Conservation (phyloP, 2,888 invertebrate genomes). For the Tipula helvola region DNA sequence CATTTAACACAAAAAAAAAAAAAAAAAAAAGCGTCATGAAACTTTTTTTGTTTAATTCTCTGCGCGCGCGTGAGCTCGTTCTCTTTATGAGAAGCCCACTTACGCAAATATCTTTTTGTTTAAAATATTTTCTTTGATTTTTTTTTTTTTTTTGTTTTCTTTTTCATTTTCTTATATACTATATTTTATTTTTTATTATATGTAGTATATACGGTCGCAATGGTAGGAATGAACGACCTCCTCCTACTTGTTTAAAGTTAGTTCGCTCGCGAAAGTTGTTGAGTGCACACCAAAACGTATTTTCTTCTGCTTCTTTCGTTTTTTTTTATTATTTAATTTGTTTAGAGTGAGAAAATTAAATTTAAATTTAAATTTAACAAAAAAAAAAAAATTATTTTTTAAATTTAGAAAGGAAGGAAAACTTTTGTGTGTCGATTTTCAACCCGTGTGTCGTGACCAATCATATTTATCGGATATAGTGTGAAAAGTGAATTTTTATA, state of each 20-base stretch:
- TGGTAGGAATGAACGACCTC: constrained; percentile 23
- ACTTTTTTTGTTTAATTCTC: neutral
- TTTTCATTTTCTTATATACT: constrained; percentile 7
- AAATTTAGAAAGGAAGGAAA: constrained; percentile 6
- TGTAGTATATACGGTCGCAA: constrained; percentile 14
- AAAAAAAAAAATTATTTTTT: neutral
- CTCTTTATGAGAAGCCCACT: constrained; percentile 5
- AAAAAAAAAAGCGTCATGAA: neutral
- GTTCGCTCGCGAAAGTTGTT: constrained; percentile 37
- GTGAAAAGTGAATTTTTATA: neutral
- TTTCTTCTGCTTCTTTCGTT: constrained; percentile 6
- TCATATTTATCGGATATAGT: neutral
- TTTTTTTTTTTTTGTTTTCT: neutral
- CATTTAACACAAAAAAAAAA: neutral
- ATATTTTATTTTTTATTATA: neutral
- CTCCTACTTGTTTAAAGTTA: constrained; percentile 28
- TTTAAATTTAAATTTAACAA: neutral
- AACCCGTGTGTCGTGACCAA: neutral
- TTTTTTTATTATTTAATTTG: neutral
- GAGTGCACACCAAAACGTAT: constrained; percentile 23
- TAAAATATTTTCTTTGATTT: neutral
- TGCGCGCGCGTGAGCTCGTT: neutral
- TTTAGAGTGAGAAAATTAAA: neutral
- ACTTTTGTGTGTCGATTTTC: neutral
- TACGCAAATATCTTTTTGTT: constrained; percentile 1